Evolutionary conservation across 2,797 vertebrate species (phyloP), one percentile per base, ranked within the genome.

Genomic region (Heliangelus exortis): DNA sequence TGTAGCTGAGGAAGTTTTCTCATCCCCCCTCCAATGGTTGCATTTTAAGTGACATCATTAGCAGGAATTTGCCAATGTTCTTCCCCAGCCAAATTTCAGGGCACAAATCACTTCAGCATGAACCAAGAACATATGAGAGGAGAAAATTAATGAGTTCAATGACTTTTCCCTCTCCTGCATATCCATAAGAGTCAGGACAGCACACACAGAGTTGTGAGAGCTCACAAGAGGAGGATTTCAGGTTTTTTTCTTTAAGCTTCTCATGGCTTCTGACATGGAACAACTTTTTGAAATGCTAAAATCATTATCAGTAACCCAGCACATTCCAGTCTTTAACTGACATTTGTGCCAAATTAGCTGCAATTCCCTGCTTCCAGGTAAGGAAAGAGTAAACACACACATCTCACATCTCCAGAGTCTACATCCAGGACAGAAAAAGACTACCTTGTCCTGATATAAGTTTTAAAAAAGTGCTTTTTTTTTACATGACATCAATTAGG

Each of bases 71-170:
- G 79, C 65, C 87, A 67, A 0, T 51, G 58, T 31, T 92, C 50
- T 48, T 81, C 54, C 85, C 86, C 79, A 51, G 82, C 85, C 91
- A 87, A 47, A 59, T 78, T 90, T 68, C 69, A 22, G 54, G 69
- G 79, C 5, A 4, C 34, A 89, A 77, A 92, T 87, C 85, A 92
- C 62, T 84, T 81, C 89, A 69, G 58, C 34, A 25, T 6, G 76
- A 91, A 75, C 50, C 87, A 71, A 81, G 84, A 93, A 62, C 66
- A 92, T 68, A 84, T 88, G 84, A 92, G 80, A 92, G 54, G 33
- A 63, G 73, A 83, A 92, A 91, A 85, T 65, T 74, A 89, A 88
- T 91, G 61, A 78, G 54, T 68, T 72, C 36, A 45, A 45, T 8
- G 15, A n/a, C 61, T 85, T n/a, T 57, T 91, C 66, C 74, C 67